Evolutionary conservation across 2,113 vertebrate genomes (phyloP).

Genomic region (Merops nubicus): DNA sequence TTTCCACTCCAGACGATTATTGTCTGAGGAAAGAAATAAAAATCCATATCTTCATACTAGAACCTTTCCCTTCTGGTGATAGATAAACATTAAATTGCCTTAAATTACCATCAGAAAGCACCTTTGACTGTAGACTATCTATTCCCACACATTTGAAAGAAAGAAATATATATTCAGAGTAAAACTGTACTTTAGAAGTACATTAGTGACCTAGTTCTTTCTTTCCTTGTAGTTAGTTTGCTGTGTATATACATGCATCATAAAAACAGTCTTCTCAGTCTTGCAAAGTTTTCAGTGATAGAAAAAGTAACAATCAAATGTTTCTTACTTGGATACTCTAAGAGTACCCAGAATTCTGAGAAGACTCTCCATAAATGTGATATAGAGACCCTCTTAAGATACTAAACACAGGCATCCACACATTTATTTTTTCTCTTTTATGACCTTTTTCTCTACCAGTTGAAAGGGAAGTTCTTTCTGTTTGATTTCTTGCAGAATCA

Average conservation of each 20-base stretch:
- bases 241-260: not conserved
- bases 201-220: not conserved
- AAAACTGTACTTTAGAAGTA: not conserved
- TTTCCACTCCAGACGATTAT: not conserved
- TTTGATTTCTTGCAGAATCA: not conserved
- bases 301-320: not conserved
- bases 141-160: not conserved
- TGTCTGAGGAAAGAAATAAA: not conserved
- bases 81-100: not conserved
- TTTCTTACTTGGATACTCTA: not conserved
- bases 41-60: not conserved
- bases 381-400: not conserved
- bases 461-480: not conserved
- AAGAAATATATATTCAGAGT: not conserved
- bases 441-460: accelerated
- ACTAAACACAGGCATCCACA: not conserved
- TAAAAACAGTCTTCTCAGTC: not conserved
- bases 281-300: not conserved
- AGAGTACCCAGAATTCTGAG: not conserved
- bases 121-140: not conserved
- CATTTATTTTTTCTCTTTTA: not conserved
- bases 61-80: not conserved
- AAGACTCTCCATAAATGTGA: not conserved
- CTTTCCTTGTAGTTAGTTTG: not conserved
- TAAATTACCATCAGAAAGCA: not conserved